Evolutionary conservation across 2,797 vertebrate species (phyloP), one percentile per base, ranked within the genome.

Genomic region (Cetoscarus ocellatus): DNA sequence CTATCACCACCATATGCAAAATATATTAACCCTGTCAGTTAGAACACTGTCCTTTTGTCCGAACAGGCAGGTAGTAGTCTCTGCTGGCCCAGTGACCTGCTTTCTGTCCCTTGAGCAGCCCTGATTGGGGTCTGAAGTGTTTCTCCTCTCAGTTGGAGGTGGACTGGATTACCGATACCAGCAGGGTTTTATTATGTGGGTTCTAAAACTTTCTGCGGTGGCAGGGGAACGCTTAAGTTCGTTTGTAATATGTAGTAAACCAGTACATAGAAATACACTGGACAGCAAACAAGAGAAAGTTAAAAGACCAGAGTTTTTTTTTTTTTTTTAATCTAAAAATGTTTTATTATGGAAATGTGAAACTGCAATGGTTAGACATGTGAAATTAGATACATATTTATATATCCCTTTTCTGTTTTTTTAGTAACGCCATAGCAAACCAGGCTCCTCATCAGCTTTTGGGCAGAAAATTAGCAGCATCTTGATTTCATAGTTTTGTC

Each of bases 21-120:
- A 61, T 19, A 40, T 58, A 63, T 82, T 44, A 51, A 70, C 60
- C 49, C 10, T 38, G 11, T 13, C 34, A 10, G 0, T 68, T 62
- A 62, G 71, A 79, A 91, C 82, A 91, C 75, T 81, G 77, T 19
- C 69, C 78, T 79, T 82, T 89, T 91, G 88, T 91, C 75, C 44
- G 0, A 6, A 15, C 34, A 17, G 58, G 67, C 69, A 82, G 73
- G 82, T 73, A 75, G 50, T 19, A 61, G 57, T 85, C 75, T 85
- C 59, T 34, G 36, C 34, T 86, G 82, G 81, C 84, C 87, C 85
- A 87, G 67, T 89, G 82, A 91, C 89, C 90, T 73, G 75, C 57
- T 90, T 89, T 61, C 82, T 80, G 69, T 44, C 59, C 61, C 53
- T 18, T 55, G 39, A 70, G 62, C 35, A 73, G 49, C 47, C 43